phyloP scores from a whole-genome alignment of 2,888 invertebrate genomes.

The Caenorhabditis sp. region DNA sequence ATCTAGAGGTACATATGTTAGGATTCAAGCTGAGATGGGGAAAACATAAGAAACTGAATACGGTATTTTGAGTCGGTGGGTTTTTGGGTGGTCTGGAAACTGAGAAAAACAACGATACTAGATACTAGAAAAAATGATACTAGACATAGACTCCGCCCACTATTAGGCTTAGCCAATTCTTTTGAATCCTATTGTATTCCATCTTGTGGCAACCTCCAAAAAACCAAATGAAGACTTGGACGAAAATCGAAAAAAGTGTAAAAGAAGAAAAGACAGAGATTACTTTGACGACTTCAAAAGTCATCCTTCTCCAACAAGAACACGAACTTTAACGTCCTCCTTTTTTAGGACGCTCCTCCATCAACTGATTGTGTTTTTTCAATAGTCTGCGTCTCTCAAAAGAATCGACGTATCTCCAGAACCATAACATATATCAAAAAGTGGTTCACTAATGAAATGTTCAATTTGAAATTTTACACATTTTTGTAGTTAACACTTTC shows the following conservation, averaged over 20 bases:
- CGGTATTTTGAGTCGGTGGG: background rate
- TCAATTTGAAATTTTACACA: too few species aligned
- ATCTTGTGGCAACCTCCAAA: too few species aligned
- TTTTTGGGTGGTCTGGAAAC: background rate
- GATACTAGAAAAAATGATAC: too few species aligned
- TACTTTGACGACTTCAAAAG: constrained; percentile 12
- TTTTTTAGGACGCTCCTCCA: background rate
- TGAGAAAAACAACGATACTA: too few species aligned
- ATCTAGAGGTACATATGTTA: background rate
- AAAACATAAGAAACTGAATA: background rate
- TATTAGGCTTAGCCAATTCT: too few species aligned
- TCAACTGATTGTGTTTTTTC: constrained; percentile 20
- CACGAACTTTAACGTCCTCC: background rate
- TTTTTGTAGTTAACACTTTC: too few species aligned
- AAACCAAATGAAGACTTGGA: background rate
- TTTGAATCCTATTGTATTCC: too few species aligned
- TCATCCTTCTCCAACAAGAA: background rate
- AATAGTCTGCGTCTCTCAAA: background rate
- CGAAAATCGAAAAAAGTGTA: background rate
- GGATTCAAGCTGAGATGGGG: background rate
- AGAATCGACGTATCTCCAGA: too few species aligned
- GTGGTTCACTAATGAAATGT: too few species aligned
- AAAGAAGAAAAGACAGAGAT: constrained; percentile 6
- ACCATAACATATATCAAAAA: too few species aligned
- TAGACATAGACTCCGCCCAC: too few species aligned